phyloP scores from a whole-genome alignment of 1,140 invertebrate genomes.

The Bombus difficillimus region DNA sequence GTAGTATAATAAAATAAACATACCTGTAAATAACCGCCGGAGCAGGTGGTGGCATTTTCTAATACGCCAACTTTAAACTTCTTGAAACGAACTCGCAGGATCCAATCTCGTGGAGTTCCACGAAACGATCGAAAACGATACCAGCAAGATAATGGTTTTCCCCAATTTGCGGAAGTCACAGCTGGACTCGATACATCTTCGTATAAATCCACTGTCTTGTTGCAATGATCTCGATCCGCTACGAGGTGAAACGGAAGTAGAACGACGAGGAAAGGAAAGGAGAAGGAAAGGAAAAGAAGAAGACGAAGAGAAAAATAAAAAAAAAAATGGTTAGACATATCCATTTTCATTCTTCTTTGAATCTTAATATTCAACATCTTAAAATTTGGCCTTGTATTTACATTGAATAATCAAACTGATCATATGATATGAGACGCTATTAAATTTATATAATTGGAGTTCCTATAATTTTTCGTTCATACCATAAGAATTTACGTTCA shows the following conservation, averaged over 20 bases:
- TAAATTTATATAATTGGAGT: too few species aligned
- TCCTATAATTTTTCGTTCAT: background rate
- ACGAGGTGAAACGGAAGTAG: conserved; percentile 22
- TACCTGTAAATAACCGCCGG: conserved; percentile 91
- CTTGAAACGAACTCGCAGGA: conserved; percentile 93
- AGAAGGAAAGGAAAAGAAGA: background rate
- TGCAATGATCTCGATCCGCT: conserved; percentile 92
- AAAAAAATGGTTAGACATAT: background rate
- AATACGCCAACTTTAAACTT: conserved; percentile 95
- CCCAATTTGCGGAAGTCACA: conserved; percentile 91
- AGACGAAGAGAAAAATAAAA: background rate
- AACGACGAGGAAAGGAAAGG: background rate
- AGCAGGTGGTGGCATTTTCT: conserved; percentile 92
- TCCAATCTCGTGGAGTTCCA: conserved; percentile 93
- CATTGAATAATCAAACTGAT: too few species aligned
- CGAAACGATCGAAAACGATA: conserved; percentile 93
- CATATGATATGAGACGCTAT: too few species aligned
- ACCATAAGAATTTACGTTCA: background rate
- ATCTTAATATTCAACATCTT: background rate
- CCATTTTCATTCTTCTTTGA: background rate
- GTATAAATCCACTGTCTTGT: conserved; percentile 96
- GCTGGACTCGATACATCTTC: conserved; percentile 94
- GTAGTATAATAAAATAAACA: background rate
- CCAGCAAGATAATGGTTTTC: conserved; percentile 92
- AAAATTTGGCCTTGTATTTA: too few species aligned